Conservation (phyloP, 2,888 invertebrate species). For the Melanotus villosus region DNA sequence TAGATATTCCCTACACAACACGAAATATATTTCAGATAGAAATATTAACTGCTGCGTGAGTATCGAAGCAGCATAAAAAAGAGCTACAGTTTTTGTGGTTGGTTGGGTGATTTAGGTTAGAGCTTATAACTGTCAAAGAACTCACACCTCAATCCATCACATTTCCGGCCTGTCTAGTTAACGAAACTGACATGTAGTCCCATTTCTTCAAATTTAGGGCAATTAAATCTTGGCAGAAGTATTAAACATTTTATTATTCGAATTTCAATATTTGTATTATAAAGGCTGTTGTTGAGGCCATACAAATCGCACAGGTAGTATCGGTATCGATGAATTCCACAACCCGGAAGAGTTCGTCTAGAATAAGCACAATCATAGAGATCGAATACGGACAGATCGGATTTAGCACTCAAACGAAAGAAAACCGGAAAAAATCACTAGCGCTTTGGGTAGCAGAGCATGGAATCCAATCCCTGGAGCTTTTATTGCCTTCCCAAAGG, state of each 20-base stretch:
- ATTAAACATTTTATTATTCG: too few species aligned
- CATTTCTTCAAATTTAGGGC: background rate
- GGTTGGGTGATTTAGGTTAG: slow-evolving; percentile 17
- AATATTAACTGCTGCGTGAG: background rate
- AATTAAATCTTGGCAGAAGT: too few species aligned
- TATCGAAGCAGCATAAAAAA: background rate
- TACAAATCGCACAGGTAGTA: background rate
- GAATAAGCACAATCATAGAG: slow-evolving; percentile 20
- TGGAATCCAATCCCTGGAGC: slow-evolving; percentile 36
- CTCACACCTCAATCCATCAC: slow-evolving; percentile 19
- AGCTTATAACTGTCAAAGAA: slow-evolving; percentile 20
- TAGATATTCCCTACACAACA: too few species aligned
- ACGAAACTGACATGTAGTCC: background rate
- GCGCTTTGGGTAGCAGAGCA: slow-evolving; percentile 38
- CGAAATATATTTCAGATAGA: too few species aligned
- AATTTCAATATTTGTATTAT: too few species aligned
- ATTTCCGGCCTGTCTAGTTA: slow-evolving; percentile 7
- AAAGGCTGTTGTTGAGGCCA: too few species aligned
- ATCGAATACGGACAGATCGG: slow-evolving; percentile 33
- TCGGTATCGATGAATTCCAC: slow-evolving; percentile 14
- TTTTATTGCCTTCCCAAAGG: slow-evolving; percentile 37
- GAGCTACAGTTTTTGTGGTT: background rate
- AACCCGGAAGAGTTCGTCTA: slow-evolving; percentile 9
- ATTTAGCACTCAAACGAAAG: slow-evolving; percentile 38
- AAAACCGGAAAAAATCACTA: slow-evolving; percentile 34